A percentile compares a stretch with the other conserved stretches of the same genome.
These are phyloP conservation scores for Nyctibius grandis DNA, from an alignment of 2,797 vertebrate genomes.

Conservation along the genomic window DNA sequence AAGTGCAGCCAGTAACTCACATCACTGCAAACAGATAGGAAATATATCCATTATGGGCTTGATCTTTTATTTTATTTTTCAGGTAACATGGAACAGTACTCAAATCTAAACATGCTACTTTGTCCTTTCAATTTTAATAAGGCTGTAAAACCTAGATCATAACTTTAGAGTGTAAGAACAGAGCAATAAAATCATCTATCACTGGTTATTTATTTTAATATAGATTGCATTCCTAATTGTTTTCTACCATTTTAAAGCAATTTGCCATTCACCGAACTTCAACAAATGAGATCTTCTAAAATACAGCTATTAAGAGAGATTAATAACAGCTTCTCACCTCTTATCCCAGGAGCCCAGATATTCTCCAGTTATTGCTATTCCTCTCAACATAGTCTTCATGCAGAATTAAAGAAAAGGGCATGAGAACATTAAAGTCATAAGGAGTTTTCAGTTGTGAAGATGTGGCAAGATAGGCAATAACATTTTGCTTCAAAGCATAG, in stretches of 20 bases:
- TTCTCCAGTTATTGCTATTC: not conserved
- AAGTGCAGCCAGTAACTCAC: not conserved
- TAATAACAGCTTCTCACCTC: not conserved
- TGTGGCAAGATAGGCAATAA: not conserved
- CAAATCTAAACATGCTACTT: not conserved
- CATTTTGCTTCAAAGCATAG: not conserved
- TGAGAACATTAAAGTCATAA: not conserved
- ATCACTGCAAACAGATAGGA: not conserved
- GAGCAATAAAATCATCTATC: not conserved
- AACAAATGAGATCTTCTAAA: slow-evolving; percentile 10
- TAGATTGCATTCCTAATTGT: not conserved
- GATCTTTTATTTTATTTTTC: not conserved
- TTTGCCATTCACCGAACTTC: not conserved
- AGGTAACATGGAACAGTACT: not conserved
- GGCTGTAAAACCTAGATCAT: not conserved
- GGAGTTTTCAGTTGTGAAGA: not conserved
- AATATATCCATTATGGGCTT: not conserved
- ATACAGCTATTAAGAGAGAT: not conserved
- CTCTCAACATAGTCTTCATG: not conserved
- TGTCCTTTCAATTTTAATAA: not conserved
- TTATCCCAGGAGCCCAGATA: not conserved
- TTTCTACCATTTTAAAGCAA: not conserved
- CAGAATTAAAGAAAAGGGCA: slow-evolving; percentile 6
- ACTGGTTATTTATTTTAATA: not conserved
- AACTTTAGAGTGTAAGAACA: not conserved